Percentiles rank a stretch among this genome's conserved stretches.
Evolutionary conservation across 2,888 invertebrate species (phyloP).

Genomic region (Xanthia togata): DNA sequence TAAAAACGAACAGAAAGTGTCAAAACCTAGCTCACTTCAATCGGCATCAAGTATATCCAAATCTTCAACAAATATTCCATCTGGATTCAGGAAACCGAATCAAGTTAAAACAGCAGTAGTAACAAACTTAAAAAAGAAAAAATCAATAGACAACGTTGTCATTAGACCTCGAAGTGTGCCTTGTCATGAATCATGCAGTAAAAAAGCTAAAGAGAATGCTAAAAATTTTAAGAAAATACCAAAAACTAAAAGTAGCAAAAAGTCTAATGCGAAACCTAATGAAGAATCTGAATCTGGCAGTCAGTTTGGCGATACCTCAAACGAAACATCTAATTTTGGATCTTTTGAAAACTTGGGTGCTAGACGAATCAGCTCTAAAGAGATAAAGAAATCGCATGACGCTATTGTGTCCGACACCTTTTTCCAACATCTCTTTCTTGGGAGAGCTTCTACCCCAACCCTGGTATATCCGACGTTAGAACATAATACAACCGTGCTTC

Average conservation of each 20-base stretch:
- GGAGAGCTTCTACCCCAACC: constrained; percentile 80
- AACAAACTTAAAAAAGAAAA: constrained; percentile 85
- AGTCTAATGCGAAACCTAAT: constrained; percentile 65
- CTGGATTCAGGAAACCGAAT: constrained; percentile 74
- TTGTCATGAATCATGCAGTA: constrained; percentile 82
- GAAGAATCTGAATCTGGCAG: constrained; percentile 77
- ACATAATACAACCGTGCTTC: constrained; percentile 91
- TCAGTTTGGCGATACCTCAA: constrained; percentile 86
- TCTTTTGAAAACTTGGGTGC: constrained; percentile 74
- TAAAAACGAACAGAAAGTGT: constrained; percentile 72
- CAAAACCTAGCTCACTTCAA: constrained; percentile 73
- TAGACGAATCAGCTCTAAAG: constrained; percentile 78
- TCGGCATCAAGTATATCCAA: constrained; percentile 77
- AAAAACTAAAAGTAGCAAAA: constrained; percentile 75
- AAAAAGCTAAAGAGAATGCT: constrained; percentile 78
- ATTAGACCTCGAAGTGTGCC: constrained; percentile 80
- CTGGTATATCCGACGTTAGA: constrained; percentile 75
- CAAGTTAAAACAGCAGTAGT: constrained; percentile 83
- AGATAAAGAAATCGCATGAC: constrained; percentile 90
- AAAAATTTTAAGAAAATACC: constrained; percentile 73
- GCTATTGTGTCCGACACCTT: constrained; percentile 92
- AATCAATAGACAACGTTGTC: constrained; percentile 78
- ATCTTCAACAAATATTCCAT: constrained; percentile 79
- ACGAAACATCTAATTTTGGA: constrained; percentile 77
- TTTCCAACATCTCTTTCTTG: constrained; percentile 93